Base-by-base conservation (phyloP, 1,140 invertebrate genomes). In the Lamellibrachia luymesi region DNA sequence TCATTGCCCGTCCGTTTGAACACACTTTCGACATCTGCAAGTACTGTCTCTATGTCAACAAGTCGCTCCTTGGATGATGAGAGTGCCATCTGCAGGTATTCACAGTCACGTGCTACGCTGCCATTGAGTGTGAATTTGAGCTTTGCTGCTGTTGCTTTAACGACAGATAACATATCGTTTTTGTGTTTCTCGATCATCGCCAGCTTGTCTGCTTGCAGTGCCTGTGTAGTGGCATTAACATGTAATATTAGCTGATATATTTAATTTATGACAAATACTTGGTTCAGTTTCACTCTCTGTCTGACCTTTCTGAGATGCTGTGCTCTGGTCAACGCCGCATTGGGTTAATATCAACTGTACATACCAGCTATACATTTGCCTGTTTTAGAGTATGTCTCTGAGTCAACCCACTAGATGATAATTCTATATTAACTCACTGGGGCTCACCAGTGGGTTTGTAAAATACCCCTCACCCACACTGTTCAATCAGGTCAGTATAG, bases 61-160 rank as follows among this genome's bases (percentile, higher is more conserved):
- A 93, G 52, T 89, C 93, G 90, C n/a, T 92, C 51, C 38, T 89
- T 50, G 27, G 93, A 38, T 49, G 93, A 51, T 49, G 50, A 22
- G 27, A 93, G 50, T 25, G 93, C 51, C 91, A 80, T 92, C 91
- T 92, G 8, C 91, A 93, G 51, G 49, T 80, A 92, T 50, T 93
- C 93, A 22, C 27, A 6, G 64, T 93, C 93, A 10, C 91, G 91
- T 8, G 89, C 91, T 13, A 93, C 91, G 51, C 93, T 93, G 51
- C 93, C 93, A 8, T 92, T 92, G 50, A 93, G 91, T n/a, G 90
- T 93, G 64, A 93, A 93, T 80, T 93, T 93, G 7, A 93, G 49
- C 51, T 93, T 93, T 6, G 51, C 80, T 0, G 93, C 93, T 80
- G 93, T 92, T 49, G 92, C 50, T 56, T 92, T 93, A 5, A 93